Conservation (phyloP, 2,113 vertebrate species). For the Bujurquina vittata region DNA sequence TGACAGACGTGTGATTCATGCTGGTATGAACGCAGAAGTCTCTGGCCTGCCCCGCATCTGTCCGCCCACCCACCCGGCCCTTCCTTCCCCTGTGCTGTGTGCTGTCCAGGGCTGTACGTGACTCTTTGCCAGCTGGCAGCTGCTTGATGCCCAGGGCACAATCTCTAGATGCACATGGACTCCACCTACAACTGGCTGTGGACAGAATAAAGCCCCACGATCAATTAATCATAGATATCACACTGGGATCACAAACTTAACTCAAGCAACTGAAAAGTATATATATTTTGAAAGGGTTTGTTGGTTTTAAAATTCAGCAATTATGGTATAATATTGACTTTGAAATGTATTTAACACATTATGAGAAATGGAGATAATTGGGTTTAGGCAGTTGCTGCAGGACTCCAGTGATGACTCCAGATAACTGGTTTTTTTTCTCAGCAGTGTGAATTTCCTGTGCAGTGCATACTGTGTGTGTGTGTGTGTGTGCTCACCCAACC, state of each 20-base stretch:
- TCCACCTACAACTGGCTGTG: constrained; percentile 35
- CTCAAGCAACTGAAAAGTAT: not conserved
- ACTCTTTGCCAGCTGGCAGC: constrained; percentile 51
- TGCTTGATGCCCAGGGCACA: constrained; percentile 34
- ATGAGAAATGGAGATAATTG: not conserved
- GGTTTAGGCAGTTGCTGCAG: not conserved
- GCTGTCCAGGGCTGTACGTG: constrained; percentile 28
- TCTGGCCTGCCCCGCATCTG: constrained; percentile 42
- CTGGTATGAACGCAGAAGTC: constrained; percentile 31
- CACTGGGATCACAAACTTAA: not conserved
- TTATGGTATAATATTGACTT: not conserved
- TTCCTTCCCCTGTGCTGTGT: constrained; percentile 8
- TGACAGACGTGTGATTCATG: constrained; percentile 40
- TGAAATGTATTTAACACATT: not conserved
- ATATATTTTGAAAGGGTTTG: not conserved
- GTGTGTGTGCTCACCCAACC: no score
- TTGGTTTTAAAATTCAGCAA: not conserved
- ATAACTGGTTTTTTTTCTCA: not conserved
- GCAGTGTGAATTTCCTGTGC: not conserved
- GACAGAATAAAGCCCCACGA: constrained; percentile 10
- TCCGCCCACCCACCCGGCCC: constrained; percentile 27
- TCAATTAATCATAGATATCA: constrained; percentile 51
- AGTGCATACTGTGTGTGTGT: not conserved
- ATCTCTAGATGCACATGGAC: constrained; percentile 47
- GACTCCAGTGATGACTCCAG: not conserved